Evolutionary conservation across 2,888 invertebrate genomes (phyloP), one percentile per base, ranked within the genome.

Genomic region (Orgyia antiqua): DNA sequence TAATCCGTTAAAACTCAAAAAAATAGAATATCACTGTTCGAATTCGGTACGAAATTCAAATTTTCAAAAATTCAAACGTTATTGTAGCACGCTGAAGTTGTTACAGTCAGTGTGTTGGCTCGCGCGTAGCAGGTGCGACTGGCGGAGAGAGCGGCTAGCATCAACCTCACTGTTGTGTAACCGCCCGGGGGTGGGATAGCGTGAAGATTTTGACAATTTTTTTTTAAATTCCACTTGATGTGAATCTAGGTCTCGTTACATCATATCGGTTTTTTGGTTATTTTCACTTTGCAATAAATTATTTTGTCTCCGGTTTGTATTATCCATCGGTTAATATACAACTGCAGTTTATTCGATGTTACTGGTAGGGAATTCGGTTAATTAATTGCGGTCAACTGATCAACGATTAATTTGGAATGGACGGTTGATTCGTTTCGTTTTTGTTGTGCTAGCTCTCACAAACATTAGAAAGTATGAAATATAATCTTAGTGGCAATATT

Each of bases 91-190:
- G 35, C 36, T 41, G 27, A 26, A 36, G 19, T 40, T 46, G 45
- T 49, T 36, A 37, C 39, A 18, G 38, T 37, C 19, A 13, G 12
- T 19, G 31, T 26, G 27, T 17, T 39, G 41, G 43, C 42, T 56
- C 55, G 63, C 11, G 58, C 58, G 65, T 61, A 71, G 69, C 63
- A 58, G 62, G 62, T 69, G 74, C 65, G 60, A 80, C 80, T 79
- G 67, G 19, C 43, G 41, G 46, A 27, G 40, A 42, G 41, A 43
- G 32, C 37, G 42, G 36, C 29, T 41, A 44, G 33, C 36, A 48
- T 47, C 49, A 52, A 41, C 55, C 46, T 42, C 49, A 45, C 25
- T 30, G 43, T 64, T 60, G 65, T 58, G 59, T 55, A 59, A 58
- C 42, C 32, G 29, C 25, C 23, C 36, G 26, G 30, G 35, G 47